Base-by-base conservation (phyloP, 2,113 vertebrate species). In the Sylvilagus bachmani region DNA sequence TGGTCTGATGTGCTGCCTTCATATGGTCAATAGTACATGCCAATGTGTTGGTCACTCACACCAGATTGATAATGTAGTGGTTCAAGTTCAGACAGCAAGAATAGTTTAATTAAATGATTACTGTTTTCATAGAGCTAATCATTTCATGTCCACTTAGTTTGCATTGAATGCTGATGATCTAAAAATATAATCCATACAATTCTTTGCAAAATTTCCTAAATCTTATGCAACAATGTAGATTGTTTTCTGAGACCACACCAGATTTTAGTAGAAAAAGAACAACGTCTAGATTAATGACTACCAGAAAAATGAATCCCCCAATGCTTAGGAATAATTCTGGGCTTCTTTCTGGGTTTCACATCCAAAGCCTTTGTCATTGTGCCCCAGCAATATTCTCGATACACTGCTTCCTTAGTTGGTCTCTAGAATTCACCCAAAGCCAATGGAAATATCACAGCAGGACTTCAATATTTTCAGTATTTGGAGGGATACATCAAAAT, bases 241-340 rank as follows among this genome's bases (percentile, higher is more conserved):
- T 88, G 10, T 66, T 79, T 66, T 89, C 79, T 73, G 3, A 73
- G 33, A 70, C 21, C 14, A n/a, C 33, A 86, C 24, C 12, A 44
- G 44, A 6, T 84, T 92, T 95, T 84, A 89, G n/a, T 8, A 74
- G 53, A 75, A 95, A 79, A 36, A 92, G 10, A 79, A 86, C 10
- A 85, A 91, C 11, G 19, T 70, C 27, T 55, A 21, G 17, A n/a
- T 88, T 81, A 67, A 51, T 13, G 55, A 27, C 49, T 51, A 85
- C 55, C 16, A 19, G 75, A 69, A 77, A 82, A 61, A 66, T 19
- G 36, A 53, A n/a, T 51, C 21, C 13, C 6, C 27, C 51, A 83
- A 22, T 69, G 21, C 49, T 67, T 3, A 66, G 33, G 6, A 2
- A 27, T 36, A 71, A 17, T 10, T 33, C 31, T 95, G 17, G 10